Conservation (phyloP, 2,888 invertebrate genomes). For the Stenolophus ochropezus region DNA sequence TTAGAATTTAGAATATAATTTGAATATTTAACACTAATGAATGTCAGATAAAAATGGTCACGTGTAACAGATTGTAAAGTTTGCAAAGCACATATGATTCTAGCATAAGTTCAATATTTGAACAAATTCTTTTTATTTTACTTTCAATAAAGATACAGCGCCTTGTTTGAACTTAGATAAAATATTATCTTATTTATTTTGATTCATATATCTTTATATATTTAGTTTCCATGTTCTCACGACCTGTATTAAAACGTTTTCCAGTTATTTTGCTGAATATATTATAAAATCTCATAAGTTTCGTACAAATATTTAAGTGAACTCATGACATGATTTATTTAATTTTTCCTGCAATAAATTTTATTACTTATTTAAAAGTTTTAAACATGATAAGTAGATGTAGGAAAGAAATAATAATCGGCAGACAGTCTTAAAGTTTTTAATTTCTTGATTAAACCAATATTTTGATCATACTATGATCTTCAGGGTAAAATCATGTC, state of each 20-base stretch:
- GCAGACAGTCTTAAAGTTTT: too few relatives aligned
- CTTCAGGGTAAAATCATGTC: too few relatives aligned
- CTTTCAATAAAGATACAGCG: constrained; percentile 46
- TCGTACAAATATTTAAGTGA: too few relatives aligned
- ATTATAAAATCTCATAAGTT: too few relatives aligned
- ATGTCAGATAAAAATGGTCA: constrained; percentile 19
- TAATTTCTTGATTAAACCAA: too few relatives aligned
- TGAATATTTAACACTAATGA: neutral
- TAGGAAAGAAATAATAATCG: too few relatives aligned
- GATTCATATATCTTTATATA: constrained; percentile 39
- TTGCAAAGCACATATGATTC: neutral
- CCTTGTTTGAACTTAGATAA: constrained; percentile 45
- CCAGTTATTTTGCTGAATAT: too few relatives aligned
- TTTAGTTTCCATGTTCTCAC: constrained; percentile 51
- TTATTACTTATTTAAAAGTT: too few relatives aligned
- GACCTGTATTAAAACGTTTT: neutral
- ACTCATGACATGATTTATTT: too few relatives aligned
- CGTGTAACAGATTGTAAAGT: neutral
- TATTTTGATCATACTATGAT: too few relatives aligned
- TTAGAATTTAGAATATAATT: neutral
- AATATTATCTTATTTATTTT: constrained; percentile 47
- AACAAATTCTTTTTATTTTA: constrained; percentile 41
- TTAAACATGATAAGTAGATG: too few relatives aligned
- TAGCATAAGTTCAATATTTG: constrained; percentile 43
- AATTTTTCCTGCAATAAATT: too few relatives aligned